Evolutionary conservation across 1,140 invertebrate genomes (phyloP).

Genomic region (Ostrea edulis): DNA sequence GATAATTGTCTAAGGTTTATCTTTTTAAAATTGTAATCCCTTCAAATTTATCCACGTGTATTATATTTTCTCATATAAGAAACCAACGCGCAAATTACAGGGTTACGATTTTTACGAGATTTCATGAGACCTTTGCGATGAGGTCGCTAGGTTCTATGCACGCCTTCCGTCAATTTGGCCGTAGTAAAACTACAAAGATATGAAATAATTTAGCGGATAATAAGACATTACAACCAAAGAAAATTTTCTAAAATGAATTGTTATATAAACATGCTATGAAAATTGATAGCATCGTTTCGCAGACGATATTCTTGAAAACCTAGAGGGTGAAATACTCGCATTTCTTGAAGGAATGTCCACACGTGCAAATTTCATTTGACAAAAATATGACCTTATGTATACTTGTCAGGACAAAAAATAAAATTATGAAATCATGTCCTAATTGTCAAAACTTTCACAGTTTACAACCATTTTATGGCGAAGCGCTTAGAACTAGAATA

Average conservation of each 20-base stretch:
- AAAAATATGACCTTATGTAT: constrained; percentile 6
- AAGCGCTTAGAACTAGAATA: constrained; percentile 32
- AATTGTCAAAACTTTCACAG: constrained; percentile 30
- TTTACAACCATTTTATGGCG: constrained; percentile 19
- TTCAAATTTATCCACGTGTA: constrained; percentile 35
- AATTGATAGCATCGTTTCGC: background rate
- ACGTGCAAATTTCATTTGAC: constrained; percentile 1
- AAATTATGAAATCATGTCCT: constrained; percentile 32
- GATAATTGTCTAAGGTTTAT: constrained; percentile 43
- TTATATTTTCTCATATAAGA: constrained; percentile 43
- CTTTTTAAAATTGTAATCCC: constrained; percentile 32
- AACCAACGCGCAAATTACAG: constrained; percentile 13
- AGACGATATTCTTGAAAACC: constrained; percentile 7
- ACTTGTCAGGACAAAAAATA: constrained; percentile 19
- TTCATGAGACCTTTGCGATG: background rate
- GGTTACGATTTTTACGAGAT: constrained; percentile 33
- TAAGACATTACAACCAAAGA: background rate
- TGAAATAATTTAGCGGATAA: background rate
- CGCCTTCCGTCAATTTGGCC: constrained; percentile 13
- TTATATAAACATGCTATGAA: background rate
- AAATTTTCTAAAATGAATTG: constrained; percentile 7
- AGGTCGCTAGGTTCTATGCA: constrained; percentile 25
- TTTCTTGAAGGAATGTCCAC: constrained; percentile 2
- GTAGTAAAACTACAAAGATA: constrained; percentile 35
- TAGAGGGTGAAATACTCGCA: background rate